phyloP scores from a whole-genome alignment of 2,888 invertebrate species.

The Epinotia brunnichana region DNA sequence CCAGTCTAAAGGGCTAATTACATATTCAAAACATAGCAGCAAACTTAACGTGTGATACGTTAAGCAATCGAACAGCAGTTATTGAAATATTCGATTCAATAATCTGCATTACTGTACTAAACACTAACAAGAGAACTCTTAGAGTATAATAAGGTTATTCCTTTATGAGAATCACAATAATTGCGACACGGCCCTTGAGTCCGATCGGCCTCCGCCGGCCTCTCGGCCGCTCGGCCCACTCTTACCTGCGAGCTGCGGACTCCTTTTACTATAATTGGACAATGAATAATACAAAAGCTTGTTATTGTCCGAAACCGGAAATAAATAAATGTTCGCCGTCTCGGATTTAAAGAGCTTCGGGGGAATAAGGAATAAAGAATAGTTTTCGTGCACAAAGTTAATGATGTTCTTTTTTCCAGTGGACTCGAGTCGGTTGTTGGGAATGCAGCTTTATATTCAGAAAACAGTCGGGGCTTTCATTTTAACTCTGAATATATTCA shows the following conservation, averaged over 20 bases:
- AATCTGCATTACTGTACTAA: not conserved
- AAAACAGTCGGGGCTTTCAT: not conserved
- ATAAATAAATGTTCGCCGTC: constrained; percentile 61
- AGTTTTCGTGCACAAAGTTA: constrained; percentile 30
- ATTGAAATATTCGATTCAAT: not conserved
- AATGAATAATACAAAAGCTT: constrained; percentile 83
- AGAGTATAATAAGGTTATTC: constrained; percentile 25
- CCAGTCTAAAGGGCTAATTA: too few species aligned
- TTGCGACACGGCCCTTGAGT: constrained; percentile 61
- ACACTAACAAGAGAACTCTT: not conserved
- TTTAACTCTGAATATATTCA: not conserved
- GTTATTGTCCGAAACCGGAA: constrained; percentile 76
- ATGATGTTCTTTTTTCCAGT: constrained; percentile 24
- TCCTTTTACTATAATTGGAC: constrained; percentile 83
- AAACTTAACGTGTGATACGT: too few species aligned
- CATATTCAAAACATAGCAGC: too few species aligned
- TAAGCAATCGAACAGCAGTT: too few species aligned
- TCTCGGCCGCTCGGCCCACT: constrained; percentile 18
- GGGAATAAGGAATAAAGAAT: constrained; percentile 10
- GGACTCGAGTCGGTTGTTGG: not conserved
- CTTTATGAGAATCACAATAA: constrained; percentile 58
- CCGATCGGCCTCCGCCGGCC: constrained; percentile 55
- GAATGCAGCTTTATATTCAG: not conserved
- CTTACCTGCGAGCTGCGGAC: constrained; percentile 50
- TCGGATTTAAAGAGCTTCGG: constrained; percentile 38